These are phyloP conservation scores for Gambelia wislizenii DNA, from an alignment of 2,797 vertebrate species.

Conservation along the genomic window DNA sequence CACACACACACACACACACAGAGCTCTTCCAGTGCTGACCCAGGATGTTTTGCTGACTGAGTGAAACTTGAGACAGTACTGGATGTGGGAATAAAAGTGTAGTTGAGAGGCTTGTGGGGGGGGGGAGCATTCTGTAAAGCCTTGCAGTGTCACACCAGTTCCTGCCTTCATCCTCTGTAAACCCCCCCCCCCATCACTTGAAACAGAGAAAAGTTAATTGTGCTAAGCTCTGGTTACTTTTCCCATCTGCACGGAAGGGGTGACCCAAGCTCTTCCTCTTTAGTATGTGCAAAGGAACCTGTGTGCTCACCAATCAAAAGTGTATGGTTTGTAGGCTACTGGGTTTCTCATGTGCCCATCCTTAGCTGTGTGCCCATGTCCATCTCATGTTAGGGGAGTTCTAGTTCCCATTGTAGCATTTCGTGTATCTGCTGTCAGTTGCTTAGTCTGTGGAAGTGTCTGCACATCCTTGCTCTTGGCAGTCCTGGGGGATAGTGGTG, in stretches of 20 bases:
- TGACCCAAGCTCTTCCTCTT: neutral
- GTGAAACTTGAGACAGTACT: neutral
- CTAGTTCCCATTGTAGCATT: neutral
- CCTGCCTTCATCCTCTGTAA: neutral
- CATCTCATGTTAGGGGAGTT: neutral
- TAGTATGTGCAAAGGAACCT: neutral
- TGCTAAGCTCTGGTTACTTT: neutral
- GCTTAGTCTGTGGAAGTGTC: neutral
- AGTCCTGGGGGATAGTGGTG: neutral
- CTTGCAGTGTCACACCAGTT: neutral
- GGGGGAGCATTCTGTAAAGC: neutral
- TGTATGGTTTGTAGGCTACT: neutral
- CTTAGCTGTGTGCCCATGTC: neutral
- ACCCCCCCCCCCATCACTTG: neutral
- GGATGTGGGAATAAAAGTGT: too few relatives aligned
- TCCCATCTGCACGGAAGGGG: neutral
- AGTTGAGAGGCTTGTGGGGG: neutral
- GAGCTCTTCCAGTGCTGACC: neutral
- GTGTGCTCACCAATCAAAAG: neutral
- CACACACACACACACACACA: too few relatives aligned
- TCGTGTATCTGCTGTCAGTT: neutral
- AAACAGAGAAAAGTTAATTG: neutral
- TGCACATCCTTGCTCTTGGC: neutral
- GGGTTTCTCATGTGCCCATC: neutral
- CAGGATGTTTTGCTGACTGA: neutral